These are phyloP conservation scores for Rhagologus leucostigma DNA, from an alignment of 2,113 vertebrate genomes.

Conservation along the genomic window DNA sequence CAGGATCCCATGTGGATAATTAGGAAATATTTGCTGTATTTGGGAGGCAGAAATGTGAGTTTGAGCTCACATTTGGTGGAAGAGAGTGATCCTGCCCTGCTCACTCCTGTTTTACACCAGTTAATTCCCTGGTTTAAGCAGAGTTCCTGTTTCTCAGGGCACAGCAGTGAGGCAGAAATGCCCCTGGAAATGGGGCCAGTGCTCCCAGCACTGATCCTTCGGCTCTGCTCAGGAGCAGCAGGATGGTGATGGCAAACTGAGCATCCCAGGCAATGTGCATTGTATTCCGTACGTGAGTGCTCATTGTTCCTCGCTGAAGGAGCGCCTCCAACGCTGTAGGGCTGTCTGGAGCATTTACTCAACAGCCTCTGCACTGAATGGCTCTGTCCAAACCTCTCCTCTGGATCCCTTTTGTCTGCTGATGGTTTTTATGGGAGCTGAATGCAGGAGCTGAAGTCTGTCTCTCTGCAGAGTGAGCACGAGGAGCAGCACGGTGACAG, in stretches of 20 bases:
- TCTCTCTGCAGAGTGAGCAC: not conserved
- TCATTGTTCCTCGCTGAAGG: not conserved
- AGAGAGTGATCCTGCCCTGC: not conserved
- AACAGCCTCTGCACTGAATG: not conserved
- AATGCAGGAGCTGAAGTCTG: not conserved
- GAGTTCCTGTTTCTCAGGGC: not conserved
- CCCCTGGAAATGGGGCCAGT: not conserved
- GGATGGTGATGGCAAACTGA: not conserved
- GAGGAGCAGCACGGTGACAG: not conserved
- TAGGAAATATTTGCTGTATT: constrained; percentile 30
- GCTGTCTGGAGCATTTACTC: constrained; percentile 3
- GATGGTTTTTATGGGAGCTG: not conserved
- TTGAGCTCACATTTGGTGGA: not conserved
- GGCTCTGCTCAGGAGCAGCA: not conserved
- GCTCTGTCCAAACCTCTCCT: constrained; percentile 36
- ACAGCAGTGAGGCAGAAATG: not conserved
- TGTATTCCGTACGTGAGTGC: not conserved
- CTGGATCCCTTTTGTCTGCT: constrained; percentile 26
- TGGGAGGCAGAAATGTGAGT: not conserved
- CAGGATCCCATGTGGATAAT: not conserved
- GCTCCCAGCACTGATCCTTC: not conserved
- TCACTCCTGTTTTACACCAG: not conserved
- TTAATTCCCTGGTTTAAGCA: not conserved
- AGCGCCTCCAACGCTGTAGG: not conserved
- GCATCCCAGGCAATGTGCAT: not conserved